These are phyloP conservation scores for Cavia aperea DNA, from an alignment of 2,113 vertebrate genomes.

Conservation along the genomic window DNA sequence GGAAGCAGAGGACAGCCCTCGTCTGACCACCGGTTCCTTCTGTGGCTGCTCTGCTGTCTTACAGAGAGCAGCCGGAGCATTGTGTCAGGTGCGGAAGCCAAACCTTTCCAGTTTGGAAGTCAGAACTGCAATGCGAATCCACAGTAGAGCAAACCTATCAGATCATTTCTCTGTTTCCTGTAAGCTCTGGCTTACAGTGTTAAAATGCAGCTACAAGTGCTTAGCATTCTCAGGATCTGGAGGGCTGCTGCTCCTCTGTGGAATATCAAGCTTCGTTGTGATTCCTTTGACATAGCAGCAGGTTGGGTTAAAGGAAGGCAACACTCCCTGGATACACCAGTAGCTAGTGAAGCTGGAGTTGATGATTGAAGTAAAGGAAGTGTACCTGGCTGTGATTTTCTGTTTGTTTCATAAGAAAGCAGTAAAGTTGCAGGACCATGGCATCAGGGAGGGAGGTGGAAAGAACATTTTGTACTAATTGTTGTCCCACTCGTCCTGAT, in stretches of 20 bases:
- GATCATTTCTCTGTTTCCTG: background rate
- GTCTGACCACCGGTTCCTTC: background rate
- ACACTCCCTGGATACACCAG: background rate
- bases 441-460: background rate
- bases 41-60: background rate
- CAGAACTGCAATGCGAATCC: background rate
- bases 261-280: background rate
- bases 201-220: background rate
- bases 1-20: background rate
- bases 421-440: background rate
- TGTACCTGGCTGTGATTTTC: background rate
- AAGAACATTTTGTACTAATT: slow-evolving; percentile 11
- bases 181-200: background rate
- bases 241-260: background rate
- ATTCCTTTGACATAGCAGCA: background rate
- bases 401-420: slow-evolving; percentile 14
- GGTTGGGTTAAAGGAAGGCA: background rate
- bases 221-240: background rate
- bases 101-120: background rate
- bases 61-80: background rate
- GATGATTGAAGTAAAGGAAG: background rate
- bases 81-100: background rate
- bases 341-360: background rate
- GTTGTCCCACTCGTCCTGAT: background rate
- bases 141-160: background rate